Evolutionary conservation across 2,888 invertebrate genomes (phyloP).

Genomic region (Athetis lepigone): DNA sequence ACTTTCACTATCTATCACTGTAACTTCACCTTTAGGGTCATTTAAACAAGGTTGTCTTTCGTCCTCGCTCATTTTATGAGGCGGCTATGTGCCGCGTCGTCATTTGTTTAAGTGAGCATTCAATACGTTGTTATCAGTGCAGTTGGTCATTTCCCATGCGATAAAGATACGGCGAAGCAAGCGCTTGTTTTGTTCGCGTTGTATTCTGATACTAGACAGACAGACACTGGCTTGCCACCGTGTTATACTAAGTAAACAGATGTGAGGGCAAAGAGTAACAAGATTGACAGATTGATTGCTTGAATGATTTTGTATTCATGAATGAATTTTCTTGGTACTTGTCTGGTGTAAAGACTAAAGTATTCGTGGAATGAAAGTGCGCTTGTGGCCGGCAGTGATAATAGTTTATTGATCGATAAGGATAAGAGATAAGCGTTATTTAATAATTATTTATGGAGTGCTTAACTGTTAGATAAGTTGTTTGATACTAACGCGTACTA

Average conservation of each 20-base stretch:
- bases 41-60: slow-evolving; percentile 66
- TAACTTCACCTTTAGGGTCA: slow-evolving; percentile 56
- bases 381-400: slow-evolving; percentile 15
- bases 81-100: slow-evolving; percentile 39
- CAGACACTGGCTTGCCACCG: slow-evolving; percentile 70
- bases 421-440: slow-evolving; percentile 31
- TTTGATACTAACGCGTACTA: neutral
- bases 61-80: slow-evolving; percentile 77
- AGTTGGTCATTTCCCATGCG: slow-evolving; percentile 68
- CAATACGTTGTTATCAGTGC: slow-evolving; percentile 67
- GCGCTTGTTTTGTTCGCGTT: slow-evolving; percentile 62
- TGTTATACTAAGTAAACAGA: slow-evolving; percentile 77
- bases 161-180: slow-evolving; percentile 71
- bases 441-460: slow-evolving; percentile 24
- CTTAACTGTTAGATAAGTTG: slow-evolving; percentile 4
- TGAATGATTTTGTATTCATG: slow-evolving; percentile 13
- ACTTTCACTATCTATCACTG: slow-evolving; percentile 40
- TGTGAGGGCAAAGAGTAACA: slow-evolving; percentile 72
- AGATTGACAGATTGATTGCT: slow-evolving; percentile 31
- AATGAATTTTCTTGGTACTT: neutral
- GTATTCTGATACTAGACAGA: slow-evolving; percentile 58
- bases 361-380: neutral
- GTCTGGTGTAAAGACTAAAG: neutral
- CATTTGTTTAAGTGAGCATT: slow-evolving; percentile 55
- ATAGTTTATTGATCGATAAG: slow-evolving; percentile 34